A percentile compares a stretch with the other conserved stretches of the same genome.
Conservation (phyloP, 2,797 vertebrate genomes). For the Luscinia luscinia region DNA sequence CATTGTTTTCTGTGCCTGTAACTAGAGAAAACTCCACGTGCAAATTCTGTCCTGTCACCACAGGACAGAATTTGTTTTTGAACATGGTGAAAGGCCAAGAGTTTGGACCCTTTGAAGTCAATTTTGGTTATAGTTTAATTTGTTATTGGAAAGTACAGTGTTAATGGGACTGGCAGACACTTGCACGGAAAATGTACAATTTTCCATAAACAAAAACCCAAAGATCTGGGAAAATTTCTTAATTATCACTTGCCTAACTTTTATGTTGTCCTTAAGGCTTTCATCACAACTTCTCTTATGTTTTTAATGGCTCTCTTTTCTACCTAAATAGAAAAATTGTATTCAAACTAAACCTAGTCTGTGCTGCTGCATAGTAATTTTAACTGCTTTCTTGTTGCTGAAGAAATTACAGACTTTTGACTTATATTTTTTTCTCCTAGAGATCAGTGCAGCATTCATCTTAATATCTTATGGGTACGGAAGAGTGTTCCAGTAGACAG, state of each 20-base stretch:
- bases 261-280: background rate
- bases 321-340: background rate
- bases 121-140: background rate
- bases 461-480: slow-evolving; percentile 78
- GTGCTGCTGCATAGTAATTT: background rate
- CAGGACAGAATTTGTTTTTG: background rate
- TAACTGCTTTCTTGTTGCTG: background rate
- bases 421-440: background rate
- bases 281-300: background rate
- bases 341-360: background rate
- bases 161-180: background rate
- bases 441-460: slow-evolving; percentile 32
- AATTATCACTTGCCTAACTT: background rate
- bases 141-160: background rate
- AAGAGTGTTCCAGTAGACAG: slow-evolving; percentile 91
- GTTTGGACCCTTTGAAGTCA: background rate
- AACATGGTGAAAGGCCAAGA: background rate
- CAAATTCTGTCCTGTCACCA: background rate
- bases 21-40: background rate
- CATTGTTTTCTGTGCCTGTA: background rate
- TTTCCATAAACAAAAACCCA: background rate
- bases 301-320: slow-evolving; percentile 2
- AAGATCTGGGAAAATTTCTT: background rate
- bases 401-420: background rate
- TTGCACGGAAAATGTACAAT: background rate